These are phyloP conservation scores for Drosophila kanapiae DNA, from an alignment of 1,140 invertebrate species.

Conservation along the genomic window DNA sequence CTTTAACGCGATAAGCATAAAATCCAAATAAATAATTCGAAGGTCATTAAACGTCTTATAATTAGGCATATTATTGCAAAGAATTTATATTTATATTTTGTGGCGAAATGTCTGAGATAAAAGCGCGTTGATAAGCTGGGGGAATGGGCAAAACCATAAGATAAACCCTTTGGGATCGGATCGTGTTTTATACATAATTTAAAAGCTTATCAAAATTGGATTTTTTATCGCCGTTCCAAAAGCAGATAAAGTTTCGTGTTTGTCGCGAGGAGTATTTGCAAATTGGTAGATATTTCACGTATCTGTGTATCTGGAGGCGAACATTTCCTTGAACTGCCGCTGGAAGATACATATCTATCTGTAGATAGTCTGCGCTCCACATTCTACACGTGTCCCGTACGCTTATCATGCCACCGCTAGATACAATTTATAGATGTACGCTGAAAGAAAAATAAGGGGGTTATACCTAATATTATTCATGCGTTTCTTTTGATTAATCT, in stretches of 20 bases:
- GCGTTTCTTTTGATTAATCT: neutral
- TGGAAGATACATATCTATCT: constrained; percentile 40
- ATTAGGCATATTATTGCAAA: constrained; percentile 64
- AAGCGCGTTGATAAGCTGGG: constrained; percentile 33
- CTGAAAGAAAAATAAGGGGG: neutral
- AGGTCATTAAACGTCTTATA: constrained; percentile 61
- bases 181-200: constrained; percentile 61
- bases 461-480: too few species aligned
- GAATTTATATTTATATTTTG: constrained; percentile 54
- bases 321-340: constrained; percentile 37
- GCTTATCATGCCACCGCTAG: constrained; percentile 28
- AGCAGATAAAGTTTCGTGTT: constrained; percentile 37
- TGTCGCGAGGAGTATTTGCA: constrained; percentile 18
- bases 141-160: constrained; percentile 4
- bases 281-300: constrained; percentile 24
- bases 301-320: constrained; percentile 1
- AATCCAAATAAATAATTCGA: constrained; percentile 52
- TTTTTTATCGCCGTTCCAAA: constrained; percentile 47
- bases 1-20: constrained; percentile 18
- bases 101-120: constrained; percentile 52
- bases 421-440: constrained; percentile 23
- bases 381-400: constrained; percentile 28
- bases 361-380: constrained; percentile 29
- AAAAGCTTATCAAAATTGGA: constrained; percentile 70
- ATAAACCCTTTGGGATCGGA: constrained; percentile 42